Evolutionary conservation across 2,797 vertebrate species (phyloP).

Genomic region (Smutsia temminckii): DNA sequence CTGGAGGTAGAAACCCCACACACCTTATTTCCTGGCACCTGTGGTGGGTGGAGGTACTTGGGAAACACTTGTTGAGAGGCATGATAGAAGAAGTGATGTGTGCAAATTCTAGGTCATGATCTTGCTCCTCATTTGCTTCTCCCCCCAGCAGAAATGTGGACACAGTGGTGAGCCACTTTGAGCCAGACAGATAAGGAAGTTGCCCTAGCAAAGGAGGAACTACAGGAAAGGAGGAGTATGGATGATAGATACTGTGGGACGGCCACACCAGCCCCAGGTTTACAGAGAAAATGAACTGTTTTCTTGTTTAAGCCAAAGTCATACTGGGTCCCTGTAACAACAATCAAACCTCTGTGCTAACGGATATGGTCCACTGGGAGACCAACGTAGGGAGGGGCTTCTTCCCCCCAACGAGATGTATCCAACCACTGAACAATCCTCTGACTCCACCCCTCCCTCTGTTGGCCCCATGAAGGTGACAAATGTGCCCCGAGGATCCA

Average conservation of each 20-base stretch:
- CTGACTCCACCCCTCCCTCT: neutral
- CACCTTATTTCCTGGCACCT: neutral
- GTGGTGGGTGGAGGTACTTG: neutral
- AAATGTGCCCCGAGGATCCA: no score
- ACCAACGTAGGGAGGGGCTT: neutral
- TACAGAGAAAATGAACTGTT: neutral
- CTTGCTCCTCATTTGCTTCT: neutral
- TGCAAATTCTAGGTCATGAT: neutral
- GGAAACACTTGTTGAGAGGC: neutral
- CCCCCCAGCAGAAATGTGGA: neutral
- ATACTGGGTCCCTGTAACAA: rapidly evolving
- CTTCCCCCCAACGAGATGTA: neutral
- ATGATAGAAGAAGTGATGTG: neutral
- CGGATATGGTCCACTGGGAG: rapidly evolving
- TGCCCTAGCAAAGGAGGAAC: neutral
- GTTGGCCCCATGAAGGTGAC: no score
- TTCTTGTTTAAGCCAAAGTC: neutral
- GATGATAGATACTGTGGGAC: rapidly evolving
- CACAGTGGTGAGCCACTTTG: neutral
- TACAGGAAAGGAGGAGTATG: neutral
- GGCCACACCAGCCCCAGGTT: no score
- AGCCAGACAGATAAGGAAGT: neutral
- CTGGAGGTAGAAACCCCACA: neutral
- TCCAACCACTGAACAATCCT: neutral
- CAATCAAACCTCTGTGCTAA: neutral